Evolutionary conservation across 2,113 vertebrate genomes (phyloP).

Genomic region (Zosterops borbonicus): DNA sequence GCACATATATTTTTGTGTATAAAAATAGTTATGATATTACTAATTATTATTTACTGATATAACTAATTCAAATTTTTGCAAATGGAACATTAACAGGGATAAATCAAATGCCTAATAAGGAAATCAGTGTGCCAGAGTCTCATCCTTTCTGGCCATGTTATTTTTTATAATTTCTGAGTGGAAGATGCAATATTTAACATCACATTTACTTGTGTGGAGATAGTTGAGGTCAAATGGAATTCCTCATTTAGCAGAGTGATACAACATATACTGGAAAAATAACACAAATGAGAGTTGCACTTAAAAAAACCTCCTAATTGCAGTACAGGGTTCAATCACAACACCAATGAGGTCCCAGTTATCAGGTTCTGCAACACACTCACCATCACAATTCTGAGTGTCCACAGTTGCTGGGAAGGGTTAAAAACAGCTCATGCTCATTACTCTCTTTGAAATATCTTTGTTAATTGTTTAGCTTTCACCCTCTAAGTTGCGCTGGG

Average conservation of each 20-base stretch:
- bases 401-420: rapidly evolving
- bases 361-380: no score
- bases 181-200: background rate
- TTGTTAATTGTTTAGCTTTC: background rate
- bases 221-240: background rate
- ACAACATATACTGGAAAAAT: background rate
- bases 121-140: background rate
- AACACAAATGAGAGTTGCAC: background rate
- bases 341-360: no score
- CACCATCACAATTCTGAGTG: no score
- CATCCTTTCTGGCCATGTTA: background rate
- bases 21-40: background rate
- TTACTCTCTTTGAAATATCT: background rate
- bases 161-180: background rate
- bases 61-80: background rate
- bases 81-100: background rate
- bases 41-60: background rate
- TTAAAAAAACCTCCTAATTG: background rate
- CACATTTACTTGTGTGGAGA: background rate
- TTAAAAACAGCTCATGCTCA: background rate
- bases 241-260: background rate
- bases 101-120: background rate
- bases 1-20: background rate
- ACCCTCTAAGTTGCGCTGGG: background rate
- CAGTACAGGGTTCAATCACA: background rate